Conservation (phyloP, 2,797 vertebrate species). For the Spinibarbus caldwelli region DNA sequence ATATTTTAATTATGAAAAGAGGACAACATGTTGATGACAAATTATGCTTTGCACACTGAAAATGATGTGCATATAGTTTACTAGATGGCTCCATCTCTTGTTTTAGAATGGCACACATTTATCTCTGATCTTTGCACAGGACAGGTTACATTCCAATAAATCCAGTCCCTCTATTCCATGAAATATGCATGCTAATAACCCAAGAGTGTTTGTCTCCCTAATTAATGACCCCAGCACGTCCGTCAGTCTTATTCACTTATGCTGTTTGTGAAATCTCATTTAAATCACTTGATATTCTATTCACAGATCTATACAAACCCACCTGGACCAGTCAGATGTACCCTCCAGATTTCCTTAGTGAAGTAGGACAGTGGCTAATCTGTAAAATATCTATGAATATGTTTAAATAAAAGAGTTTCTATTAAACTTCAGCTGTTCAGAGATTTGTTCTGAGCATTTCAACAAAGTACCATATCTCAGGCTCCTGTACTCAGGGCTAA, state of each 20-base stretch:
- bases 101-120: background rate
- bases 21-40: background rate
- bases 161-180: background rate
- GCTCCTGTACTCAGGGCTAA: background rate
- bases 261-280: slow-evolving; percentile 9
- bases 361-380: background rate
- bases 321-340: slow-evolving; percentile 16
- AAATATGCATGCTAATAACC: slow-evolving; percentile 2
- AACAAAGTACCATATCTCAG: background rate
- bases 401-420: background rate
- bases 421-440: background rate
- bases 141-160: background rate
- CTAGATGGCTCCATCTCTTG: background rate
- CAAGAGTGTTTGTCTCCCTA: slow-evolving; percentile 4
- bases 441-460: background rate
- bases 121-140: background rate
- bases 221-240: slow-evolving; percentile 14
- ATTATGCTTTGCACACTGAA: background rate
- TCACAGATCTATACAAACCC: slow-evolving; percentile 20
- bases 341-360: background rate
- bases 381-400: background rate
- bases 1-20: background rate
- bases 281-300: background rate
- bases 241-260: background rate
- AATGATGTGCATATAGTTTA: background rate